phyloP scores from a whole-genome alignment of 1,140 invertebrate genomes.

The Oryctes rhinoceros region DNA sequence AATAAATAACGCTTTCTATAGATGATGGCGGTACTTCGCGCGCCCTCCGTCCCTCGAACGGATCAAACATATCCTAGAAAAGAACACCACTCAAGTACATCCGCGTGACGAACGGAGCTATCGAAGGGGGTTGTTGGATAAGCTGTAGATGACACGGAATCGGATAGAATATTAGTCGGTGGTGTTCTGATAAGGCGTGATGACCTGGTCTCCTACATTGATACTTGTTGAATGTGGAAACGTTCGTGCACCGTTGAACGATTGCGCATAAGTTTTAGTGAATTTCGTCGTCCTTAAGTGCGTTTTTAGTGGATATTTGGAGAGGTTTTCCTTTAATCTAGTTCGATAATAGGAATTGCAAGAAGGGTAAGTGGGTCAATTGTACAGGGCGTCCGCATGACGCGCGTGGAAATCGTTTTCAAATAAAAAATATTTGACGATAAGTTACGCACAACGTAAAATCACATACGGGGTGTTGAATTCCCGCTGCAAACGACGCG shows the following conservation, averaged over 20 bases:
- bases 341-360: no score
- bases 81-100: not conserved
- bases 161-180: constrained; percentile 50
- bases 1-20: not conserved
- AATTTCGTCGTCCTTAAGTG: not conserved
- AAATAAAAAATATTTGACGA: no score
- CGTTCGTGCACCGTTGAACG: no score
- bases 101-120: not conserved
- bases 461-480: no score
- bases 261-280: not conserved
- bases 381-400: no score
- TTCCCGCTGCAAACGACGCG: no score
- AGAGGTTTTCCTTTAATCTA: no score
- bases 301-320: not conserved
- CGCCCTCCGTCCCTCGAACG: constrained; percentile 27
- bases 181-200: constrained; percentile 27
- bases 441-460: no score
- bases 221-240: not conserved
- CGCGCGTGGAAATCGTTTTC: no score
- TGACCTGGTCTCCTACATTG: not conserved
- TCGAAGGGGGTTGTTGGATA: constrained; percentile 42
- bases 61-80: not conserved
- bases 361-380: no score
- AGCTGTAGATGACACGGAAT: constrained; percentile 46
- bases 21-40: not conserved